Evolutionary conservation across 2,888 invertebrate species (phyloP), one percentile per base, ranked within the genome.

Genomic region (Xanthorhoe designata): DNA sequence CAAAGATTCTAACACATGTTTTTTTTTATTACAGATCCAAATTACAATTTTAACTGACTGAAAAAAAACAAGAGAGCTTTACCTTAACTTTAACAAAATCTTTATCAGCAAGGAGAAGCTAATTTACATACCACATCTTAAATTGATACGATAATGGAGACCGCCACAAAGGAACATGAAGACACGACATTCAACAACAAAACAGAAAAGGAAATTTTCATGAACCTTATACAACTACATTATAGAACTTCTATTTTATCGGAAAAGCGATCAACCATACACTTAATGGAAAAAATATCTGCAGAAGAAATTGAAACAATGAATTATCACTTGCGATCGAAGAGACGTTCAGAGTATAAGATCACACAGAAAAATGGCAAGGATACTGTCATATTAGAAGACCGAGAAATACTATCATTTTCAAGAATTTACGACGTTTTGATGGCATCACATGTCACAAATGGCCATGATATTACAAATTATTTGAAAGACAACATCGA

Each of bases 361-460:
- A 0, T 32, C 7, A 6, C 8, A 32, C 7, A 32, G 32, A 7
- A 4, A 7, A 6, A 32, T 32, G 32, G 32, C 8, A 32, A 32
- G 32, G 7, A 32, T 32, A 32, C 6, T 32, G 32, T 32, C 0
- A 7, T 0, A 32, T 0, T 32, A 24, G 24, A 32, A 32, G 32
- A 32, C 32, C 4, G 32, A 7, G 32, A 32, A 32, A 7, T 42
- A 0, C 15, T 51, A 1, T 9, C 57, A n/a, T 45, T 63, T n/a
- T n/a, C 29, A 35, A 18, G 10, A 3, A 57, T 52, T 7, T 63
- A 52, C 19, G 32, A 52, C 5, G n/a, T 52, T 45, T 18, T 63
- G 0, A 63, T 63, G 42, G n/a, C n/a, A 15, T 4, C 19, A 29
- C 63, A 63, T 8, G 9, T 63, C 24, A 19, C 18, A 8, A 57